Base-by-base conservation (phyloP, 1,140 invertebrate species). In the Cyclina sinensis region DNA sequence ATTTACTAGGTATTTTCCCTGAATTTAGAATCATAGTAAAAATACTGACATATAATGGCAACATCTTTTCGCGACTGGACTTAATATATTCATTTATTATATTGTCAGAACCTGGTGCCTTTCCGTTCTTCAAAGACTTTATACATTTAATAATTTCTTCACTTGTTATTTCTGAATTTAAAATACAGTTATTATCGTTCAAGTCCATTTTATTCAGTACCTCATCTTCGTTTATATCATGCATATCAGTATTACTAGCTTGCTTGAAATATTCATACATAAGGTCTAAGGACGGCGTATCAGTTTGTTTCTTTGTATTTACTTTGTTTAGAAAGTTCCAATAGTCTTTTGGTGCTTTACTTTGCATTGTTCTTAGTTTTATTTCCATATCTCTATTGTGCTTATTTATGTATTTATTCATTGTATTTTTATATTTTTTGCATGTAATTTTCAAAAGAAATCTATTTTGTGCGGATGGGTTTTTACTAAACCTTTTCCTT, bases 221-320 rank as follows among this genome's bases (percentile, higher is more conserved):
- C 18, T 4, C n/a, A 9, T 9, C 7, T 54, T 18, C 4, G 35
- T 16, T 80, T 30, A 27, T 35, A 4, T 54, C n/a, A 54, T 32
- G 14, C 21, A 18, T 57, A 27, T 27, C 43, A 43, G 1, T 27
- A 21, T 74, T 16, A n/a, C n/a, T n/a, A n/a, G n/a, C n/a, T n/a
- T n/a, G n/a, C n/a, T 80, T 80, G 30, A 80, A 80, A n/a, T 54
- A 32, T 32, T 80, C 46, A 24, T 54, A 80, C 32, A 80, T 54
- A 12, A 54, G 27, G 2, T n/a, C 30, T 5, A 27, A 30, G 3
- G 43, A 30, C 16, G 76, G 76, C 27, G 27, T 54, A n/a, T 32
- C 35, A 16, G 16, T 80, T 54, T 2, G 35, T 76, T 76, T 30
- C 18, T 12, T 46, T 30, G 18, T 80, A 35, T 80, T 80, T 21